Evolutionary conservation across 2,888 invertebrate genomes (phyloP), one percentile per base, ranked within the genome.

Genomic region (Megaustenia siamemsis): DNA sequence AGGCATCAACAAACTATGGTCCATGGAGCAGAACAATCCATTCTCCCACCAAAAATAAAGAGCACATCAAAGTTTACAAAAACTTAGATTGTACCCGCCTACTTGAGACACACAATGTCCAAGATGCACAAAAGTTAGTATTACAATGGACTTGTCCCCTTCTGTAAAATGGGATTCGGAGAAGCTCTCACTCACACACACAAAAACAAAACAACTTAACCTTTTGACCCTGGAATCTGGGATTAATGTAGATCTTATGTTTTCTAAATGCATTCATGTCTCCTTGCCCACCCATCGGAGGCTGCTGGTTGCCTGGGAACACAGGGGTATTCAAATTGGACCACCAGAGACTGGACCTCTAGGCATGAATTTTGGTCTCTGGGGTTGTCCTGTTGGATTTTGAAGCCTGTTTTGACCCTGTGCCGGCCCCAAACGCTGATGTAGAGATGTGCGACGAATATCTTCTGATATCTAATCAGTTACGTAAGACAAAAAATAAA

Each of bases 211-310:
- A 53, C 1, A 15, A 10, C 63, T 49, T 77, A 77, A 69, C 77
- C 71, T 83, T 56, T 6, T 69, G 66, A 24, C 45, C 40, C 69
- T 84, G 84, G 45, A 84, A 84, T 12, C 73, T 43, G n/a, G 84
- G 84, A 49, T 84, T 84, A 45, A 84, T 80, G 35, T 75, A 84
- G 40, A 84, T 84, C 66, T 78, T 84, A 40, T 84, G 69, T n/a
- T 78, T 78, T 43, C 45, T 71, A 21, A 49, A 24, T 5, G 40
- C 21, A 21, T 49, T 78, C 49, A 28, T 5, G 32, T 63, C 49
- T 35, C 76, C 71, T 66, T 68, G 77, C 21, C 43, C 66, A 66
- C 53, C 35, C 24, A 76, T 40, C 32, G 21, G 78, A 69, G 71
- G 69, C 28, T 49, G 73, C 21, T 73, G 73, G 21, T 45, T 73